Evolutionary conservation across 2,888 invertebrate genomes (phyloP), one percentile per base, ranked within the genome.

Genomic region (Drosophila kanekoi): DNA sequence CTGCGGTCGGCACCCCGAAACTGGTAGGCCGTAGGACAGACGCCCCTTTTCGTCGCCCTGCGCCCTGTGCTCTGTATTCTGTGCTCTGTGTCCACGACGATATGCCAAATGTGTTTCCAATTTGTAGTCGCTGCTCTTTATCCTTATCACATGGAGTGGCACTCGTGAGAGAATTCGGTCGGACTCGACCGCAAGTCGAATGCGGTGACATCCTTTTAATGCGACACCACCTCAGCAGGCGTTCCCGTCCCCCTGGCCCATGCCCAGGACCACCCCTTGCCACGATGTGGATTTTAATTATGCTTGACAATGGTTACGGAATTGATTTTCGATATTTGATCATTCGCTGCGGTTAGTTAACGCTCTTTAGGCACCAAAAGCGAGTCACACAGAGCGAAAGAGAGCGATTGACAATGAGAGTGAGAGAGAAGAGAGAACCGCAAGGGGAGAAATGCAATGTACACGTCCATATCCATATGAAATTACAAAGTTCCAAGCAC

Each of bases 261-360:
- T 14, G n/a, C 28, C 16, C 56, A 44, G 56, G 37, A 44, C 67
- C 77, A 76, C 73, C 74, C 79, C 80, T 76, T 64, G 63, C 59
- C 62, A 32, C 48, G 38, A 45, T 79, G 70, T 69, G 69, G 84
- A 82, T 84, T 89, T 84, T 87, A 89, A 88, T 88, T 89, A 89
- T 82, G 71, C 77, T 49, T 71, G 89, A 88, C 89, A 87, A 89
- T 86, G 81, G 80, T 77, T 72, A 69, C 75, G 81, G 87, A 77
- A 87, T 88, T 88, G 87, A 89, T 89, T 89, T 81, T 81, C 89
- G 87, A 88, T 88, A 89, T 88, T 87, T 84, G 87, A 89, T 84
- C 89, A 88, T 88, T 82, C 76, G 89, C 74, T 88, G 87, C 79
- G 89, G 89, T 89, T 88, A 77, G 87, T 86, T 88, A 88, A 83